A percentile compares a stretch with the other conserved stretches of the same genome.
These are phyloP conservation scores for Agelas oroides DNA, from an alignment of 37 sponge, comb jelly and placozoan genomes.

Conservation along the genomic window DNA sequence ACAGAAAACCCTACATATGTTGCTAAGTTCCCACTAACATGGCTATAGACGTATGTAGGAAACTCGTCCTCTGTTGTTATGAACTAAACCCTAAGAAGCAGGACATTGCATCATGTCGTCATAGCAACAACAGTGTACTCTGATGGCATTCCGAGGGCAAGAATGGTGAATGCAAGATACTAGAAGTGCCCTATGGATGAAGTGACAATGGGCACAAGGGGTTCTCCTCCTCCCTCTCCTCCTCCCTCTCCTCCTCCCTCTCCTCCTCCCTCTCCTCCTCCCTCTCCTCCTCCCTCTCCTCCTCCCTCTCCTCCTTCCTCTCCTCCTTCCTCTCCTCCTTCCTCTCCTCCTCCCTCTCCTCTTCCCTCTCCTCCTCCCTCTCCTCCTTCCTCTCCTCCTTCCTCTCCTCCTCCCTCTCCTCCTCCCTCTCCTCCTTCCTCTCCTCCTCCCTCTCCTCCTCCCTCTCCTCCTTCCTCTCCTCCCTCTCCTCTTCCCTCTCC, in stretches of 20 bases:
- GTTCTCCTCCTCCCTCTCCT: conserved; percentile 31
- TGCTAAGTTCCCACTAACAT: no score
- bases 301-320: not conserved
- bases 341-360: conserved; percentile 6
- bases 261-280: conserved; percentile 3
- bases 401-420: conserved; percentile 33
- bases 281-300: not conserved
- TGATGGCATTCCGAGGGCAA: no score
- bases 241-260: conserved; percentile 29
- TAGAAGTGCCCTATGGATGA: no score
- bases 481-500: not conserved
- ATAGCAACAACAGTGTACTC: no score
- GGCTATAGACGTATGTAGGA: no score
- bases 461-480: conserved; percentile 11
- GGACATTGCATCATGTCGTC: no score
- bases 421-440: not conserved
- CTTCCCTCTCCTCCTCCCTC: conserved; percentile 2
- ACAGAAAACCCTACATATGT: no score
- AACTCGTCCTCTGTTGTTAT: no score
- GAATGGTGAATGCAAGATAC: no score
- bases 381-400: conserved; percentile 22
- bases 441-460: conserved; percentile 21
- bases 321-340: conserved; percentile 8
- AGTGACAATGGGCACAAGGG: not conserved
- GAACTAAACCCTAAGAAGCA: no score